Evolutionary conservation across 2,797 vertebrate genomes (phyloP).

Genomic region (Apodemus agrarius): DNA sequence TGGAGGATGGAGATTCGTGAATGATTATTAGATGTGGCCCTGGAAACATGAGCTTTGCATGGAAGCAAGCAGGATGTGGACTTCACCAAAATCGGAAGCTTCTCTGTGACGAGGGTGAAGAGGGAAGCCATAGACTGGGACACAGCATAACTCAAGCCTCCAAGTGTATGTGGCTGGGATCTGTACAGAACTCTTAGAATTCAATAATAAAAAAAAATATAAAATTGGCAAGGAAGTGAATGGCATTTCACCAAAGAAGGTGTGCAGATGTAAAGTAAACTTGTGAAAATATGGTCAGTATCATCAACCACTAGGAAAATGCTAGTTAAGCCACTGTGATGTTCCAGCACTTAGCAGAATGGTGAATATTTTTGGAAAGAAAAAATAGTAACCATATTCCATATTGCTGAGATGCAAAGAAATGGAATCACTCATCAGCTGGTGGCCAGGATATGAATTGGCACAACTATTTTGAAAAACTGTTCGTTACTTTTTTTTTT

Average conservation of each 20-base stretch:
- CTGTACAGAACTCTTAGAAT: slow-evolving; percentile 7
- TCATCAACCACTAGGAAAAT: not conserved
- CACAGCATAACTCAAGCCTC: not conserved
- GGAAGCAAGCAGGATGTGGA: not conserved
- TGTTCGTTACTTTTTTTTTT: not conserved
- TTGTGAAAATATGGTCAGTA: not conserved
- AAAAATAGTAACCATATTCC: not conserved
- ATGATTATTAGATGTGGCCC: not conserved
- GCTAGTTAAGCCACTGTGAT: not conserved
- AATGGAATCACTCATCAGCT: not conserved
- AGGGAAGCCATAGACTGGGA: not conserved
- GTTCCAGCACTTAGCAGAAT: not conserved
- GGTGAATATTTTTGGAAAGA: not conserved
- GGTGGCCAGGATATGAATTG: not conserved
- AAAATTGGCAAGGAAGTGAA: slow-evolving; percentile 28
- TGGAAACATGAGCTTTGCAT: not conserved
- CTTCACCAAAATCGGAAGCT: not conserved
- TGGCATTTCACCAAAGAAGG: not conserved
- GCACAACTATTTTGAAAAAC: not conserved
- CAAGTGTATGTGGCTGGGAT: not conserved
- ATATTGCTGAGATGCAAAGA: not conserved
- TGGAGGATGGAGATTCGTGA: not conserved
- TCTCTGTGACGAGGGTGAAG: not conserved
- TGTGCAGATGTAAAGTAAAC: not conserved
- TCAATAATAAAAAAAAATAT: not conserved